Percentiles rank a stretch among this genome's conserved stretches.
Conservation (phyloP, 2,888 invertebrate genomes). For the Lamellibrachia satsuma region DNA sequence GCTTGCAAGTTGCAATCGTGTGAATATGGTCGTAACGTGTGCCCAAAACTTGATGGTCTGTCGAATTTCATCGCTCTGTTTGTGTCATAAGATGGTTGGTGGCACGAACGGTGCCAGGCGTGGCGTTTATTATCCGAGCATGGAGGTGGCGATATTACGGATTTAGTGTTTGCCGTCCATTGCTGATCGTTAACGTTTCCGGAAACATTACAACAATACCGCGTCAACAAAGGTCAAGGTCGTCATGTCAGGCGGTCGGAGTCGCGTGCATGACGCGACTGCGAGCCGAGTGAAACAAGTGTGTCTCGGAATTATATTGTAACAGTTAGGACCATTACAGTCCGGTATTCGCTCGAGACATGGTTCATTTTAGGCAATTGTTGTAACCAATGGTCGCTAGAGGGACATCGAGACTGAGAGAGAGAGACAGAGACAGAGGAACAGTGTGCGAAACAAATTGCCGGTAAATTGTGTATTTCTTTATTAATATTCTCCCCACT, state of each 20-base stretch:
- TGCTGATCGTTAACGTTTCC: constrained; percentile 9
- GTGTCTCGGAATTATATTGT: background rate
- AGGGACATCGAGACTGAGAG: no score
- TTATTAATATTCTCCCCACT: no score
- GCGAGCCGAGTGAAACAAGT: background rate
- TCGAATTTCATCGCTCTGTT: background rate
- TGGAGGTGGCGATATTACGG: constrained; percentile 13
- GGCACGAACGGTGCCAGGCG: background rate
- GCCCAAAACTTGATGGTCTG: background rate
- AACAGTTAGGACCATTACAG: background rate
- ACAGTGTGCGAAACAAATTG: no score
- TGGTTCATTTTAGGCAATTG: no score
- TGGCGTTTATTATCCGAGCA: background rate
- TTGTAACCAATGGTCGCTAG: no score
- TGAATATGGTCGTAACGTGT: background rate
- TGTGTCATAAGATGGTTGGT: background rate
- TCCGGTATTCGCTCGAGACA: no score
- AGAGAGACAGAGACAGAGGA: no score
- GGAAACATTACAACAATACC: constrained; percentile 17
- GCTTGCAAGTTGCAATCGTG: background rate
- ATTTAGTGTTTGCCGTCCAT: background rate
- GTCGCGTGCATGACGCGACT: background rate
- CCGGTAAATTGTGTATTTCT: no score
- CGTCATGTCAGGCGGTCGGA: background rate
- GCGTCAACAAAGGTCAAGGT: background rate